These are phyloP conservation scores for Cladorhizidae sp. DNA, from an alignment of 37 sponge, comb jelly and placozoan species.

Conservation along the genomic window DNA sequence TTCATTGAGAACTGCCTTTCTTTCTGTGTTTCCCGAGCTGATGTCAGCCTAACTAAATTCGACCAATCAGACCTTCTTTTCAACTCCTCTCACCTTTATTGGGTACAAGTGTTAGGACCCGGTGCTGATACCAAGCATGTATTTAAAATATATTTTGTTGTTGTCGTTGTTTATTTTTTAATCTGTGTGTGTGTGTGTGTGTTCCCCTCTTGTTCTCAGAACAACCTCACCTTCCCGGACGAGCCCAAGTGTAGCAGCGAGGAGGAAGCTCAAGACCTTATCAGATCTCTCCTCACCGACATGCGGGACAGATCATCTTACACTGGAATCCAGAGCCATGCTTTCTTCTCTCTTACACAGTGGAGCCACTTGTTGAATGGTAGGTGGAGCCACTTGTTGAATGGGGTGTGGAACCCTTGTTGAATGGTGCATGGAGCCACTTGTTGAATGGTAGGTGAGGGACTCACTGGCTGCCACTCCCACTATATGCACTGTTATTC, in stretches of 20 bases:
- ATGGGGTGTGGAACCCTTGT: background rate
- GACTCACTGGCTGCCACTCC: too few relatives aligned
- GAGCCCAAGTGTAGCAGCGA: conserved; percentile 37
- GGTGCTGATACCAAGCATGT: too few relatives aligned
- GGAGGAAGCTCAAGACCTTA: conserved; percentile 57
- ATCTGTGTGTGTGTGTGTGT: too few relatives aligned
- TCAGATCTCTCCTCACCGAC: conserved; percentile 59
- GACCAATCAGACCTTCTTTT: too few relatives aligned
- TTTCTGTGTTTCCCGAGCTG: too few relatives aligned
- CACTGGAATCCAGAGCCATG: conserved; percentile 62
- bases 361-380: conserved; percentile 57
- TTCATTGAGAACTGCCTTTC: too few relatives aligned
- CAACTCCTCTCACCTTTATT: too few relatives aligned
- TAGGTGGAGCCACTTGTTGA: conserved; percentile 2
- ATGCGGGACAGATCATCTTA: conserved; percentile 44
- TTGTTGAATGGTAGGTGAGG: background rate
- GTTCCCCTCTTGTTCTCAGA: conserved; percentile 26
- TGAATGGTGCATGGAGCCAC: background rate
- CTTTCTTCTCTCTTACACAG: conserved; percentile 64
- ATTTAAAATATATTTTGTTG: too few relatives aligned
- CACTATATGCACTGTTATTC: too few relatives aligned
- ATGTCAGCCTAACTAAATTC: too few relatives aligned
- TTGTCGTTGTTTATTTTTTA: too few relatives aligned
- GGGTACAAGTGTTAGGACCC: too few relatives aligned
- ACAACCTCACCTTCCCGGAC: conserved; percentile 72